Conservation (phyloP, 2,113 vertebrate species). For the Aphyosemion australe region DNA sequence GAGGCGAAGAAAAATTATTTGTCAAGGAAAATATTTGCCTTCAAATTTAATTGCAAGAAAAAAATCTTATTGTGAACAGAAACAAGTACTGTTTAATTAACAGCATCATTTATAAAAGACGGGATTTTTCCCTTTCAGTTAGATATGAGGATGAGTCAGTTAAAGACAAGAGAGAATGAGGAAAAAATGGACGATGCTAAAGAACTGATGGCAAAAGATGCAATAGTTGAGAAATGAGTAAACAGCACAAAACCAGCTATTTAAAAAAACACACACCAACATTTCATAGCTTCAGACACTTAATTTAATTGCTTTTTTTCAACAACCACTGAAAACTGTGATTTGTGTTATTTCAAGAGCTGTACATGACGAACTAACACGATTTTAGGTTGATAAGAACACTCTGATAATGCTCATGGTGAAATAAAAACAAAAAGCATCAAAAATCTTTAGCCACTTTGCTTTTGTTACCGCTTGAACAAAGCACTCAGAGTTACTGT, state of each 20-base stretch:
- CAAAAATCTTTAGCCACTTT: too few species aligned
- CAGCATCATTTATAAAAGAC: slow-evolving; percentile 74
- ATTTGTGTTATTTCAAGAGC: too few species aligned
- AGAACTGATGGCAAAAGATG: background rate
- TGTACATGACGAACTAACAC: too few species aligned
- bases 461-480: too few species aligned
- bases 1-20: slow-evolving; percentile 42
- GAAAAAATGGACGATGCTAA: background rate
- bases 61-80: slow-evolving; percentile 66
- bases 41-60: slow-evolving; percentile 56
- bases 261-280: background rate
- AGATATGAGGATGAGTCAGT: slow-evolving; percentile 46
- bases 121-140: slow-evolving; percentile 69
- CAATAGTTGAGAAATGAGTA: background rate
- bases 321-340: too few species aligned
- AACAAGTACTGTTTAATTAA: slow-evolving; percentile 66
- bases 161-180: slow-evolving; percentile 15
- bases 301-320: background rate
- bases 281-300: background rate
- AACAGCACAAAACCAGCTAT: background rate
- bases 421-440: too few species aligned
- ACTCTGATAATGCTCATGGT: too few species aligned
- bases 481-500: too few species aligned
- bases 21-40: slow-evolving; percentile 21
- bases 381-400: too few species aligned